These are phyloP conservation scores for Micrastur ruficollis DNA, from an alignment of 2,797 vertebrate genomes.

Conservation along the genomic window DNA sequence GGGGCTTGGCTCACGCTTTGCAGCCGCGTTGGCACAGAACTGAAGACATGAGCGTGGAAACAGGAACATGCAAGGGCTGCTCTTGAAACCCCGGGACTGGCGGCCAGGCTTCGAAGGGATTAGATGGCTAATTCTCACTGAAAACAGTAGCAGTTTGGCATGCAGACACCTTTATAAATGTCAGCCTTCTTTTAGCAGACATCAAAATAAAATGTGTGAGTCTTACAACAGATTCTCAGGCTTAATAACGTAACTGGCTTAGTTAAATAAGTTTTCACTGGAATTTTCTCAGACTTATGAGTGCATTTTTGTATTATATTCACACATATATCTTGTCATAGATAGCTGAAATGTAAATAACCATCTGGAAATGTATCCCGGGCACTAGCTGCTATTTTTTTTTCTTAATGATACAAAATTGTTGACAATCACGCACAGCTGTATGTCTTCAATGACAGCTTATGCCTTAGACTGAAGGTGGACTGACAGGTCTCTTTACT, in stretches of 20 bases:
- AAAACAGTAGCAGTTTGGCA: not conserved
- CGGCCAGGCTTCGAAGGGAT: not conserved
- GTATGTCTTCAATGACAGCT: not conserved
- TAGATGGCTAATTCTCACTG: not conserved
- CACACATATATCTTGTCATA: not conserved
- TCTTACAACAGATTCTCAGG: not conserved
- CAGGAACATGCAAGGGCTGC: rapidly evolving
- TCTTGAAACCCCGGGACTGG: not conserved
- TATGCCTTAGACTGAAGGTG: not conserved
- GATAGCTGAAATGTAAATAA: not conserved
- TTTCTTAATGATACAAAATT: not conserved
- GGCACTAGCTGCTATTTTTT: not conserved
- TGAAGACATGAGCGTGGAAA: not conserved
- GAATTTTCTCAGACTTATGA: not conserved
- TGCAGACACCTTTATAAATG: not conserved
- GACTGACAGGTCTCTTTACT: not conserved
- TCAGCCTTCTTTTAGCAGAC: not conserved
- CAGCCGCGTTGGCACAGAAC: rapidly evolving
- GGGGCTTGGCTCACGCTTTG: not conserved
- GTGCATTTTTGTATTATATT: not conserved
- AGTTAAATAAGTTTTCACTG: not conserved
- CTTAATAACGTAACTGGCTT: not conserved
- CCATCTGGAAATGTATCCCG: not conserved
- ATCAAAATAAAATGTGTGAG: not conserved
- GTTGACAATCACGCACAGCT: not conserved